Conservation (phyloP, 2,113 vertebrate species). For the Peucedramus taeniatus region DNA sequence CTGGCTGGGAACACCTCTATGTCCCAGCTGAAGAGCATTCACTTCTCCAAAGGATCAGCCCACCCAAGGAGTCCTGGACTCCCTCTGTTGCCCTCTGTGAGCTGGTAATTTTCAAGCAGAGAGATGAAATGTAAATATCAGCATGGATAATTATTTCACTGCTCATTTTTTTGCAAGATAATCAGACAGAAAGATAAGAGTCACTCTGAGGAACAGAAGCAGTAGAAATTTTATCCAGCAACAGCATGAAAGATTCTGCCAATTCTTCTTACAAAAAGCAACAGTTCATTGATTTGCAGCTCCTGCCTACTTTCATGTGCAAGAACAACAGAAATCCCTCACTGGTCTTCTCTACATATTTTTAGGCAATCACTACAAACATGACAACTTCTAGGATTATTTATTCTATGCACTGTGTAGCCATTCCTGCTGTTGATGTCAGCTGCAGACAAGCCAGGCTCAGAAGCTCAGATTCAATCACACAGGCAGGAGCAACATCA, state of each 20-base stretch:
- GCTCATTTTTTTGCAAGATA: slow-evolving; percentile 41
- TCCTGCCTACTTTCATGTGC: slow-evolving; percentile 4
- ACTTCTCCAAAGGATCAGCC: not conserved
- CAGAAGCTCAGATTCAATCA: slow-evolving; percentile 3
- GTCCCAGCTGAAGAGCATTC: not conserved
- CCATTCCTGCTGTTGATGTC: not conserved
- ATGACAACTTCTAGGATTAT: not conserved
- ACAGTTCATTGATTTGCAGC: not conserved
- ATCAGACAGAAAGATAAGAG: slow-evolving; percentile 15
- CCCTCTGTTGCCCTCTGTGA: not conserved
- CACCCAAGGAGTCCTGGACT: not conserved
- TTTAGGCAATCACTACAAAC: slow-evolving; percentile 3
- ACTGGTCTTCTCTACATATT: slow-evolving; percentile 8
- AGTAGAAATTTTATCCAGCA: not conserved
- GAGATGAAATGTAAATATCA: slow-evolving; percentile 41
- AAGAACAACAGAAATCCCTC: slow-evolving; percentile 34
- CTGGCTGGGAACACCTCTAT: not conserved
- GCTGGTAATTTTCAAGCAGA: slow-evolving; percentile 14
- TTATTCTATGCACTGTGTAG: not conserved
- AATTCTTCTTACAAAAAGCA: slow-evolving; percentile 12
- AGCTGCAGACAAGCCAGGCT: not conserved
- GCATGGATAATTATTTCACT: slow-evolving; percentile 42
- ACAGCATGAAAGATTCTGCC: not conserved
- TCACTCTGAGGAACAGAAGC: not conserved
- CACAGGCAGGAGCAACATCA: not conserved